Conservation (phyloP, 64 coral and sea anemone genomes). For the Pocillopora damicornis region DNA sequence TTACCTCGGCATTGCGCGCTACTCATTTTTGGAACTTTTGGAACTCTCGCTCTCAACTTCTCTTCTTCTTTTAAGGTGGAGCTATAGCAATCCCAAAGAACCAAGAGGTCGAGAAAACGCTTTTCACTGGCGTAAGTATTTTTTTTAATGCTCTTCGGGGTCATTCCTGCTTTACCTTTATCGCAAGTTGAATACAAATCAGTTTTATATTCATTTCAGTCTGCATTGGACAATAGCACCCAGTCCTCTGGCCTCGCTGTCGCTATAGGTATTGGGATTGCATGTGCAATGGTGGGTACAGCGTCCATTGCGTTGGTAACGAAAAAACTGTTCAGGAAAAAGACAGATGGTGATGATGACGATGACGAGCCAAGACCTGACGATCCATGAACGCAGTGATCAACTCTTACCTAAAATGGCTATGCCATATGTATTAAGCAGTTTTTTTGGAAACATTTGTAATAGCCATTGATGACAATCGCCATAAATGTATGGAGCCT, state of each 20-base stretch:
- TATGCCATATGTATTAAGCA: too few relatives aligned
- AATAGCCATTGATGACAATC: too few relatives aligned
- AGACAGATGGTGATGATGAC: conserved; percentile 44
- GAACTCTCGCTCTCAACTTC: not conserved
- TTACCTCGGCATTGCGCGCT: too few relatives aligned
- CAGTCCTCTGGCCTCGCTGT: conserved; percentile 79
- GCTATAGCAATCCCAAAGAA: conserved; percentile 19
- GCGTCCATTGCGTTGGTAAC: conserved; percentile 78
- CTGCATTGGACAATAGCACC: conserved; percentile 76
- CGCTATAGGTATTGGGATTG: conserved; percentile 80
- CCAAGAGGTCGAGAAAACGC: conserved; percentile 59
- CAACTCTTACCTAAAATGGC: too few relatives aligned
- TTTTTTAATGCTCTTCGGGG: not conserved
- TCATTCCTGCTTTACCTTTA: too few relatives aligned
- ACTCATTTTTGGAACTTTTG: not conserved
- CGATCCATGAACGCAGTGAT: not conserved
- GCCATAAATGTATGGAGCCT: too few relatives aligned
- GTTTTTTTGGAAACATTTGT: too few relatives aligned
- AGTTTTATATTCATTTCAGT: conserved; percentile 28
- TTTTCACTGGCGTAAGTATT: conserved; percentile 52
- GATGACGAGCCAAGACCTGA: conserved; percentile 70
- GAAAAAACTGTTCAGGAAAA: conserved; percentile 61
- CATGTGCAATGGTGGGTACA: conserved; percentile 76
- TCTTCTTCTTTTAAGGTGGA: conserved; percentile 1
- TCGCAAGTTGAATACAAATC: too few relatives aligned